Evolutionary conservation across 92 coral and sea anemone species (phyloP).

Genomic region (Porites lobata): DNA sequence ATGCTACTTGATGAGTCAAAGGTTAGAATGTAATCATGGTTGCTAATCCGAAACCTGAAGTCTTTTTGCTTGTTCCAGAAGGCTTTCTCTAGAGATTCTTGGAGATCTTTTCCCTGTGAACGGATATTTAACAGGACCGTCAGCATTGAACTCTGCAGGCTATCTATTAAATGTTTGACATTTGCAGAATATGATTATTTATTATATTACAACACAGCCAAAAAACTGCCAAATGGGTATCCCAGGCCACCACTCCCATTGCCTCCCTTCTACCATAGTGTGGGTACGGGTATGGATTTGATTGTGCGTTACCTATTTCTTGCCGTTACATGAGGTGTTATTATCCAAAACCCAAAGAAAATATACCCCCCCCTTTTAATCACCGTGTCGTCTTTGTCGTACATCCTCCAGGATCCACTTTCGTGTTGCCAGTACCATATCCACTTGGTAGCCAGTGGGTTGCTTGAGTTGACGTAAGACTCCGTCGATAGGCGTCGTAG

Average conservation of each 20-base stretch:
- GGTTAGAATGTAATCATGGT: conserved; percentile 22
- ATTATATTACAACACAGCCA: too few species aligned
- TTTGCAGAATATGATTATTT: too few species aligned
- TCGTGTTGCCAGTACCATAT: conserved; percentile 55
- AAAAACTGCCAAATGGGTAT: too few species aligned
- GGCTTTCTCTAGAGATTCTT: conserved; percentile 11
- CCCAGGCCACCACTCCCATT: too few species aligned
- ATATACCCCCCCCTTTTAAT: not conserved
- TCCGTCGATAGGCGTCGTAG: not conserved
- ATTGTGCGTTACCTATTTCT: too few species aligned
- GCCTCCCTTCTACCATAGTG: too few species aligned
- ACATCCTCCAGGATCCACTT: conserved; percentile 15
- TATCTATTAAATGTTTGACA: too few species aligned
- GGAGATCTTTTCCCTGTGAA: not conserved
- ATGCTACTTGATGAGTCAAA: not conserved
- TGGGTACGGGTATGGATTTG: too few species aligned
- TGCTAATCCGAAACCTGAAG: conserved; percentile 2
- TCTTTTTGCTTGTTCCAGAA: not conserved
- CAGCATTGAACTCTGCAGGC: not conserved
- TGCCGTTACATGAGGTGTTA: too few species aligned
- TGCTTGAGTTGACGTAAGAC: conserved; percentile 2
- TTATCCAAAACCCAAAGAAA: too few species aligned
- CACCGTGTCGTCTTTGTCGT: conserved; percentile 16
- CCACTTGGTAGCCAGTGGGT: conserved; percentile 35
- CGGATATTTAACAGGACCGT: not conserved